Evolutionary conservation across 2,797 vertebrate species (phyloP).

Genomic region (Falco columbarius): DNA sequence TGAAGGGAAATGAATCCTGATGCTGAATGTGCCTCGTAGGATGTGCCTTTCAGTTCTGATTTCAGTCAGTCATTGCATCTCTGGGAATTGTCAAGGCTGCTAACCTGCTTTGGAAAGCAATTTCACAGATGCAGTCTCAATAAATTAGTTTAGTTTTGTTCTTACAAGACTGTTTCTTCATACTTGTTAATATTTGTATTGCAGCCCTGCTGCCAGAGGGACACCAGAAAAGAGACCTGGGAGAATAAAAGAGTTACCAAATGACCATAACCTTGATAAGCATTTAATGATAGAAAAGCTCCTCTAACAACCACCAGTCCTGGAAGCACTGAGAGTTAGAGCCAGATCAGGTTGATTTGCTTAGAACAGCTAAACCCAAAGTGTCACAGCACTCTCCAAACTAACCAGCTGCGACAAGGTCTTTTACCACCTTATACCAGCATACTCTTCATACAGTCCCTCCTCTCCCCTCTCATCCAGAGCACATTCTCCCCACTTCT

Average conservation of each 20-base stretch:
- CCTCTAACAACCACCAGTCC: not conserved
- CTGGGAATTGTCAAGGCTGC: not conserved
- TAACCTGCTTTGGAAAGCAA: constrained; percentile 11
- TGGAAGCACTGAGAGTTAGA: not conserved
- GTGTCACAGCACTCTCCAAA: too few relatives aligned
- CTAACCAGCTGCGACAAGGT: too few relatives aligned
- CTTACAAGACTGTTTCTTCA: not conserved
- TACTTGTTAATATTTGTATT: not conserved
- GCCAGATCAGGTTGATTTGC: not conserved
- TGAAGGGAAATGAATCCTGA: not conserved
- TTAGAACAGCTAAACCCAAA: not conserved
- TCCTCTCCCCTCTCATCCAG: too few relatives aligned
- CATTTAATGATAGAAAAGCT: not conserved
- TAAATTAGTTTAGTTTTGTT: constrained; percentile 30
- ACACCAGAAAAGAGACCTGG: not conserved
- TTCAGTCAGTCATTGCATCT: constrained; percentile 6
- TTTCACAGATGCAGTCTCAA: not conserved
- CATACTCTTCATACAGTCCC: too few relatives aligned
- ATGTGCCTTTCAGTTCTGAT: not conserved
- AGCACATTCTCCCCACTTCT: too few relatives aligned
- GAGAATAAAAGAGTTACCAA: not conserved
- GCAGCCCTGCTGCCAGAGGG: not conserved
- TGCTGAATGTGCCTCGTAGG: not conserved
- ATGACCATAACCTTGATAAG: not conserved
- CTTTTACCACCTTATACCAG: too few relatives aligned